A percentile compares a stretch with the other conserved stretches of the same genome.
These are phyloP conservation scores for Drosophila paranaensis DNA, from an alignment of 2,888 invertebrate genomes.

Conservation along the genomic window DNA sequence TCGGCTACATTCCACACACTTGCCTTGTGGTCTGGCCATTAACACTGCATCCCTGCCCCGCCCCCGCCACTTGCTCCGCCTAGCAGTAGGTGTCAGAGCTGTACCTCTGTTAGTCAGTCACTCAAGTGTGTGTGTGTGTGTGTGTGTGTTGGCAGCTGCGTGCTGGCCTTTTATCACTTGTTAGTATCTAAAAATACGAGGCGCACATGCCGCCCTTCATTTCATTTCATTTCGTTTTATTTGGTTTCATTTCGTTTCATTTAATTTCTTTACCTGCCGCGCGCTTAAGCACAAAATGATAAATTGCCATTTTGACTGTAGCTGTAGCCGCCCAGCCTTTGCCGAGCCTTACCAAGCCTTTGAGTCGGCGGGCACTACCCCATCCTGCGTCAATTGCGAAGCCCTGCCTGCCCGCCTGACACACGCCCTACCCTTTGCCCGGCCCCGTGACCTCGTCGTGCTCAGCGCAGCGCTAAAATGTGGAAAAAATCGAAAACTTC, in stretches of 20 bases:
- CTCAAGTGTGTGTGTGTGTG: slow-evolving; percentile 34
- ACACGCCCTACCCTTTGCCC: slow-evolving; percentile 17
- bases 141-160: slow-evolving; percentile 48
- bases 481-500: slow-evolving; percentile 34
- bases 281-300: slow-evolving; percentile 77
- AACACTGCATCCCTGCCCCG: slow-evolving; percentile 27
- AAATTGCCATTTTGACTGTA: slow-evolving; percentile 81
- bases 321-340: slow-evolving; percentile 35
- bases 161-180: slow-evolving; percentile 77
- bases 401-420: background rate
- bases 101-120: slow-evolving; percentile 61
- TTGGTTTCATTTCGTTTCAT: slow-evolving; percentile 45
- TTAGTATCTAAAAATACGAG: slow-evolving; percentile 77
- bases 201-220: slow-evolving; percentile 72
- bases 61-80: slow-evolving; percentile 4
- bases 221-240: slow-evolving; percentile 56
- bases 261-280: slow-evolving; percentile 61
- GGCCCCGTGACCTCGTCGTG: slow-evolving; percentile 45
- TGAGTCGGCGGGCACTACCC: background rate
- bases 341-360: background rate
- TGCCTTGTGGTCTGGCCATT: slow-evolving; percentile 57
- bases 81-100: slow-evolving; percentile 55
- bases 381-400: background rate
- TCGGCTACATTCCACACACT: slow-evolving; percentile 35
- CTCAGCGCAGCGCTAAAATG: slow-evolving; percentile 43